A percentile compares a stretch with the other conserved stretches of the same genome.
Evolutionary conservation across 1,140 invertebrate genomes (phyloP).

Genomic region (Oreohelix idahoensis): DNA sequence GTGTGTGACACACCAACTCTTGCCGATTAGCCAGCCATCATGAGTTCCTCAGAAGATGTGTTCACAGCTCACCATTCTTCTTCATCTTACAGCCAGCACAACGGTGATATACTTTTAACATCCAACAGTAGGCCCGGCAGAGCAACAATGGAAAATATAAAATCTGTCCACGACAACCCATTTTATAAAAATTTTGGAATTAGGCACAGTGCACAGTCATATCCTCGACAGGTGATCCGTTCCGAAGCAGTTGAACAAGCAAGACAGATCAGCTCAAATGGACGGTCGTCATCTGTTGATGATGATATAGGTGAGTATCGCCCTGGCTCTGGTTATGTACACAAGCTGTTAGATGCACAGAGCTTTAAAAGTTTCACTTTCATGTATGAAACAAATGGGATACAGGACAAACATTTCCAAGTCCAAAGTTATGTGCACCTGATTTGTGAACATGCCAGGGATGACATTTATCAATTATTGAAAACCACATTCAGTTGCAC

Average conservation of each 20-base stretch:
- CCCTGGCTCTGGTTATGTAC: slow-evolving; percentile 68
- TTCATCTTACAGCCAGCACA: neutral
- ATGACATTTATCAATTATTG: slow-evolving; percentile 67
- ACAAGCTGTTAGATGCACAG: slow-evolving; percentile 55
- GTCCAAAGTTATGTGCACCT: slow-evolving; percentile 49
- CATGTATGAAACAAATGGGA: slow-evolving; percentile 40
- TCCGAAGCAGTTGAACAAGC: neutral
- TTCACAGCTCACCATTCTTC: neutral
- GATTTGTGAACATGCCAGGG: slow-evolving; percentile 58
- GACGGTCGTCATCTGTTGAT: neutral
- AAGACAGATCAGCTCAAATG: neutral
- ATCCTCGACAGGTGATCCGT: neutral
- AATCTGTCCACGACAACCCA: slow-evolving; percentile 48
- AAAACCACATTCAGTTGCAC: slow-evolving; percentile 43
- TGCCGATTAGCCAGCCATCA: neutral
- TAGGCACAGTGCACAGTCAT: neutral
- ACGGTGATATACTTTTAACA: neutral
- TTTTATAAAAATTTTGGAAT: slow-evolving; percentile 49
- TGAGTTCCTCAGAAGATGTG: slow-evolving; percentile 17
- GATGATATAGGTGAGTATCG: slow-evolving; percentile 60
- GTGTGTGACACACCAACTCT: neutral
- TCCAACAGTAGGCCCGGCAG: neutral
- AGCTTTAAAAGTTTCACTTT: slow-evolving; percentile 21
- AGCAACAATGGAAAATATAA: slow-evolving; percentile 41
- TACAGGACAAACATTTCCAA: slow-evolving; percentile 29